A percentile compares a stretch with the other conserved stretches of the same genome.
phyloP scores from a whole-genome alignment of 2,113 vertebrate genomes.

The Mustela lutreola region DNA sequence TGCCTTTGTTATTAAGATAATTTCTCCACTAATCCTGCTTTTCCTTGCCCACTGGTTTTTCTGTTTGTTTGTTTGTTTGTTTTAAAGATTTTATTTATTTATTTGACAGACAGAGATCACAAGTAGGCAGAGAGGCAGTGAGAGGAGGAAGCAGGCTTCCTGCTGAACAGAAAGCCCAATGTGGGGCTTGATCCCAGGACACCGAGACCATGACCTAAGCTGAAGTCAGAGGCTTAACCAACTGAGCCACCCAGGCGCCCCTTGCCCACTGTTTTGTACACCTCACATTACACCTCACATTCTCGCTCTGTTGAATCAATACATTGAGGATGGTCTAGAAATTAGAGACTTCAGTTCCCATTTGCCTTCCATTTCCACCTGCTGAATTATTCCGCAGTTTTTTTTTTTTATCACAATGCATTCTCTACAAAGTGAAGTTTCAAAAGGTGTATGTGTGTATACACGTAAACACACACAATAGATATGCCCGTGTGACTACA shows the following conservation, averaged over 20 bases:
- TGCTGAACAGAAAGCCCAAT: too few species aligned
- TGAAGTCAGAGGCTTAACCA: too few species aligned
- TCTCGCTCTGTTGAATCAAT: neutral
- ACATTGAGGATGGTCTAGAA: conserved; percentile 26
- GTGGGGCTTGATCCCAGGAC: too few species aligned
- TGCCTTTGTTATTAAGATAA: conserved; percentile 29
- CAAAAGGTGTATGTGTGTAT: neutral
- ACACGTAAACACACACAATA: neutral
- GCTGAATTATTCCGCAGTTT: neutral
- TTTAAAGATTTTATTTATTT: too few species aligned
- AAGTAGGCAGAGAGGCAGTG: too few species aligned
- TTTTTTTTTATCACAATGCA: neutral
- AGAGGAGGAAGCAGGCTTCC: too few species aligned
- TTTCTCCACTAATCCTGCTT: neutral
- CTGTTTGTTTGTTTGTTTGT: too few species aligned
- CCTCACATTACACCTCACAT: neutral
- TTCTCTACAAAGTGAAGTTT: conserved; percentile 47
- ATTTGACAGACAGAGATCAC: too few species aligned
- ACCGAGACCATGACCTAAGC: too few species aligned
- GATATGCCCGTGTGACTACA: neutral
- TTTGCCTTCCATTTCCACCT: conserved; percentile 8
- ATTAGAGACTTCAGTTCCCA: conserved; percentile 27
- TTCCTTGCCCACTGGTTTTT: neutral
- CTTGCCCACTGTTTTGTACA: neutral
- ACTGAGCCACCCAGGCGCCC: too few species aligned